phyloP scores from a whole-genome alignment of 2,797 vertebrate species.

The Lindbergichthys nudifrons region DNA sequence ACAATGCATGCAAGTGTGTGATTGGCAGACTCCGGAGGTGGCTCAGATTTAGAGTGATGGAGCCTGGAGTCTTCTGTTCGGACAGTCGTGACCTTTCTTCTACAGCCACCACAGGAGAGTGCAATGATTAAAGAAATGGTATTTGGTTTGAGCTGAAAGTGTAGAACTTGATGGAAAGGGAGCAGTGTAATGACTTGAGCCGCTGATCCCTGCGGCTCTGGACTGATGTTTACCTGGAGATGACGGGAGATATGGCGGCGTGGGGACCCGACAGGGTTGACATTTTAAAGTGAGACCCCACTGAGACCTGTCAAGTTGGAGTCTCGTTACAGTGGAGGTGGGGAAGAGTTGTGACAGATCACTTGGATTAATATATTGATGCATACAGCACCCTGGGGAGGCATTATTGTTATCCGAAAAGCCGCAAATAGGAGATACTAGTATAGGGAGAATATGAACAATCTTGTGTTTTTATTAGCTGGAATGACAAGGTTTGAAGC shows the following conservation, averaged over 20 bases:
- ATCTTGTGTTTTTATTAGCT: not conserved
- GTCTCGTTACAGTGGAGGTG: constrained; percentile 28
- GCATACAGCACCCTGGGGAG: constrained; percentile 16
- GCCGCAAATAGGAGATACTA: constrained; percentile 2
- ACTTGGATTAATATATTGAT: constrained; percentile 44
- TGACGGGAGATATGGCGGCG: constrained; percentile 47
- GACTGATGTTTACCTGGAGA: constrained; percentile 50
- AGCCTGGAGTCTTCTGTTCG: constrained; percentile 11
- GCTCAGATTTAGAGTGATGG: constrained; percentile 19
- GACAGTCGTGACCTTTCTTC: constrained; percentile 43
- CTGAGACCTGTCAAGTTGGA: constrained; percentile 50
- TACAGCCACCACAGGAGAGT: constrained; percentile 6
- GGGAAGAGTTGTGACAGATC: constrained; percentile 35
- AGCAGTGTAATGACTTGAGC: constrained; percentile 31
- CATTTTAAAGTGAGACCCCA: constrained; percentile 63
- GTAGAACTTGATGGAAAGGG: constrained; percentile 40
- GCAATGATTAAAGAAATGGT: constrained; percentile 31
- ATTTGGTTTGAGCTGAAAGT: constrained; percentile 23
- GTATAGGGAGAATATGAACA: constrained; percentile 11
- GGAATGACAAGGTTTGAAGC: not conserved
- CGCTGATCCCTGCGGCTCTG: constrained; percentile 9
- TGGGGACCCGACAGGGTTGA: constrained; percentile 59
- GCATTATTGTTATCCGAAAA: not conserved
- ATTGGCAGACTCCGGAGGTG: not conserved
- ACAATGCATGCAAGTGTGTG: constrained; percentile 5